Conservation (phyloP, 2,113 vertebrate genomes). For the Seriola quinqueradiata region DNA sequence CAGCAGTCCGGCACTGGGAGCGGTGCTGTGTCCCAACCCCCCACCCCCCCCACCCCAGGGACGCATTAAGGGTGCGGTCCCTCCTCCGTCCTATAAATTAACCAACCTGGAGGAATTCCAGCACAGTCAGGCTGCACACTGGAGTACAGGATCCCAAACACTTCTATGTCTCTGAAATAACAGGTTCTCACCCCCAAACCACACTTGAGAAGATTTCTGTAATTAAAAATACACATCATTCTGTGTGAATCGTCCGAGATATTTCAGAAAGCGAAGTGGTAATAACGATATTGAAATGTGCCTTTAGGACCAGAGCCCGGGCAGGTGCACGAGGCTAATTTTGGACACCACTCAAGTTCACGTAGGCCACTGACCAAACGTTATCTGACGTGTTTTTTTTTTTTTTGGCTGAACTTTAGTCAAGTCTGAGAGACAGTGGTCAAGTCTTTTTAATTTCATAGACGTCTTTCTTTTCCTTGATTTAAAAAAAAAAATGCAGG, state of each 20-base stretch:
- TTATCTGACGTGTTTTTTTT: background rate
- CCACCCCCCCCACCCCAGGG: conserved; percentile 70
- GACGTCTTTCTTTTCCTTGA: background rate
- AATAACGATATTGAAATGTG: background rate
- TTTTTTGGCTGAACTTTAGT: background rate
- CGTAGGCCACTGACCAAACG: conserved; percentile 12
- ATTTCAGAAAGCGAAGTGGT: background rate
- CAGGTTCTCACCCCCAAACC: background rate
- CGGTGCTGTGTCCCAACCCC: conserved; percentile 65
- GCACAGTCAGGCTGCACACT: conserved; percentile 68
- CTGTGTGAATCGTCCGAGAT: background rate
- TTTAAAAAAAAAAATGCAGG: background rate
- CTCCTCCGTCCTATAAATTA: conserved; percentile 66
- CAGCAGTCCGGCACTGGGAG: conserved; percentile 64
- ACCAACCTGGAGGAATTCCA: conserved; percentile 81
- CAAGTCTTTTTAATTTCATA: background rate
- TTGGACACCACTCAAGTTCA: background rate
- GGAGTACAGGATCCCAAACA: conserved; percentile 1
- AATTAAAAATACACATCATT: background rate
- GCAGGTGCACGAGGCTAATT: background rate
- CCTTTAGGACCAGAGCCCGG: background rate
- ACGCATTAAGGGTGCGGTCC: conserved; percentile 71
- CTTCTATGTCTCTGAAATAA: conserved; percentile 1
- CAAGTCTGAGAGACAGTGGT: background rate
- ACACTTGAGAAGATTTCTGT: background rate